phyloP scores from a whole-genome alignment of 2,888 invertebrate species.

The Sarcophaga subvicina region DNA sequence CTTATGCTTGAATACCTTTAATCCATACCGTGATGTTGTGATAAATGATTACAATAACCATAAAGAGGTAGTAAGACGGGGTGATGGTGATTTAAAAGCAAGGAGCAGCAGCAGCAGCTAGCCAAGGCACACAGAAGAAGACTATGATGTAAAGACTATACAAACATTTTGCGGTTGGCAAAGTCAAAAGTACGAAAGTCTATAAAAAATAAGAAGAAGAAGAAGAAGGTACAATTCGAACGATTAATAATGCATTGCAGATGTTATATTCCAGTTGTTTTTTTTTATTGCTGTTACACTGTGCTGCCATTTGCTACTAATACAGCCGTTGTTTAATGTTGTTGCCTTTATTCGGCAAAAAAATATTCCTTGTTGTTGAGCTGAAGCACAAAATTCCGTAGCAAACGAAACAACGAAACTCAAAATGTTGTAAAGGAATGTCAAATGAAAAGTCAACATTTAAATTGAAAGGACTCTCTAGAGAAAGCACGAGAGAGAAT shows the following conservation, averaged over 20 bases:
- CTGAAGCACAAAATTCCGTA: slow-evolving; percentile 50
- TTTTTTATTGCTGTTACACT: slow-evolving; percentile 15
- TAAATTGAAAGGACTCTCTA: slow-evolving; percentile 20
- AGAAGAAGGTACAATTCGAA: slow-evolving; percentile 57
- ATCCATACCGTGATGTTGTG: slow-evolving; percentile 43
- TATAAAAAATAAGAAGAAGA: neutral
- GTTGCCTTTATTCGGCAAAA: slow-evolving; percentile 12
- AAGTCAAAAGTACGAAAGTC: slow-evolving; percentile 55
- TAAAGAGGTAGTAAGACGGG: neutral
- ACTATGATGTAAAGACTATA: neutral
- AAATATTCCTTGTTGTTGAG: slow-evolving; percentile 26
- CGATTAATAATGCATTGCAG: slow-evolving; percentile 66
- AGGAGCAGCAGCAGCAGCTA: neutral
- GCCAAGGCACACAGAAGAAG: slow-evolving; percentile 5
- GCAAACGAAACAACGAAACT: slow-evolving; percentile 16
- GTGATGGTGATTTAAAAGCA: slow-evolving; percentile 10
- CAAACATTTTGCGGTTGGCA: slow-evolving; percentile 56
- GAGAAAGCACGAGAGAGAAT: neutral
- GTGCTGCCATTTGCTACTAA: neutral
- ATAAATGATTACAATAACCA: slow-evolving; percentile 54
- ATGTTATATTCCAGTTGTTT: slow-evolving; percentile 33
- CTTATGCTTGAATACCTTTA: slow-evolving; percentile 49
- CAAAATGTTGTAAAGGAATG: slow-evolving; percentile 57
- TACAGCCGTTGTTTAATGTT: neutral
- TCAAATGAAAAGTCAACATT: slow-evolving; percentile 52